Conservation (phyloP, 2,113 vertebrate genomes). For the Nymphicus hollandicus region DNA sequence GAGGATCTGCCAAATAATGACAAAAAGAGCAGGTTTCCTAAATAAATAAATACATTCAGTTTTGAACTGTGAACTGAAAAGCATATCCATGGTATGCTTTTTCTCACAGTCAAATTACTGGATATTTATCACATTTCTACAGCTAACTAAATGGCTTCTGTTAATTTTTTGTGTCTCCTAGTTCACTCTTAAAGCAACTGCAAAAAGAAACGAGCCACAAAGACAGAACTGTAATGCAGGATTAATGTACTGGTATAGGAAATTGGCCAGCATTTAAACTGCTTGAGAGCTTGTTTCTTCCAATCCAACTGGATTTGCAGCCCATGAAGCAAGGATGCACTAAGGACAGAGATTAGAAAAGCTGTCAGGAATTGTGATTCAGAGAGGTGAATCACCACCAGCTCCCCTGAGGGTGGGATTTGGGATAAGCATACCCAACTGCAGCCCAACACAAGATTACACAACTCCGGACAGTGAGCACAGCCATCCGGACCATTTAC, state of each 20-base stretch:
- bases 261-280: background rate
- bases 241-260: background rate
- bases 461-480: background rate
- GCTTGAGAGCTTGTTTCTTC: background rate
- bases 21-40: background rate
- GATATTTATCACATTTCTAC: background rate
- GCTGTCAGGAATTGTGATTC: constrained; percentile 56
- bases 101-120: background rate
- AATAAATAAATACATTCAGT: background rate
- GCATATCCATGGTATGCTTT: background rate
- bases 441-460: background rate
- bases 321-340: background rate
- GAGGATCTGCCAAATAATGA: background rate
- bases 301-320: background rate
- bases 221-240: background rate
- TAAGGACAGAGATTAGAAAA: constrained; percentile 5
- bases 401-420: background rate
- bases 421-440: background rate
- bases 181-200: background rate
- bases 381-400: constrained; percentile 48
- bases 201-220: background rate
- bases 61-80: background rate
- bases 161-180: background rate
- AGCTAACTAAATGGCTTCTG: background rate
- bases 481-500: background rate